phyloP scores from a whole-genome alignment of 2,797 vertebrate genomes.

The Acridotheres tristis region DNA sequence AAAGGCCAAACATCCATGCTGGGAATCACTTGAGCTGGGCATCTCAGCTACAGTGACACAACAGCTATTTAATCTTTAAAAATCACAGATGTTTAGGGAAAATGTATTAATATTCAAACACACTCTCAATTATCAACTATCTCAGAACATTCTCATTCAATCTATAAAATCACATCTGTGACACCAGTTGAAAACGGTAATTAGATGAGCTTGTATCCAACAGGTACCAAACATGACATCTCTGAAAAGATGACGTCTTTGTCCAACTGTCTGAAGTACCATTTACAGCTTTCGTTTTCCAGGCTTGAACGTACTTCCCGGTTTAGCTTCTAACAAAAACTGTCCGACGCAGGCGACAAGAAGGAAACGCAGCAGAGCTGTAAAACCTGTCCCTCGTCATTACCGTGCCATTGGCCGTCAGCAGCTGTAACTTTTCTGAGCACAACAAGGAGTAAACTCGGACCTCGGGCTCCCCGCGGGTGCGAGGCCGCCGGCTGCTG shows the following conservation, averaged over 20 bases:
- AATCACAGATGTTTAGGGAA: background rate
- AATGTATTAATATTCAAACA: background rate
- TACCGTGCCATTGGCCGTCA: background rate
- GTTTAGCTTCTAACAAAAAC: background rate
- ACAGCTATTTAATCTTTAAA: background rate
- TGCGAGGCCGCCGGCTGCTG: background rate
- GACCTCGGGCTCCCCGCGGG: background rate
- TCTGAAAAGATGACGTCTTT: background rate
- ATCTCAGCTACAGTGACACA: background rate
- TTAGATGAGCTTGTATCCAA: background rate
- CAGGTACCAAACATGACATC: accelerated
- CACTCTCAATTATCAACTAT: background rate
- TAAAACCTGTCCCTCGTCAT: background rate
- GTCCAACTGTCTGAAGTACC: background rate
- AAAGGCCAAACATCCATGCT: background rate
- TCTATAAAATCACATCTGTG: background rate
- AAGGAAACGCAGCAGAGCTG: background rate
- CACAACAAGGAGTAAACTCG: background rate
- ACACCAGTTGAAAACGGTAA: accelerated
- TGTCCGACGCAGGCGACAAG: background rate
- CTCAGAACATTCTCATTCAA: background rate
- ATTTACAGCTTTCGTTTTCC: background rate
- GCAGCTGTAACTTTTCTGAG: background rate
- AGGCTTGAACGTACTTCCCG: background rate
- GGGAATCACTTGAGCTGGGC: background rate